Evolutionary conservation across 2,888 invertebrate genomes (phyloP), one percentile per base, ranked within the genome.

Genomic region (Eumerus sabulonum): DNA sequence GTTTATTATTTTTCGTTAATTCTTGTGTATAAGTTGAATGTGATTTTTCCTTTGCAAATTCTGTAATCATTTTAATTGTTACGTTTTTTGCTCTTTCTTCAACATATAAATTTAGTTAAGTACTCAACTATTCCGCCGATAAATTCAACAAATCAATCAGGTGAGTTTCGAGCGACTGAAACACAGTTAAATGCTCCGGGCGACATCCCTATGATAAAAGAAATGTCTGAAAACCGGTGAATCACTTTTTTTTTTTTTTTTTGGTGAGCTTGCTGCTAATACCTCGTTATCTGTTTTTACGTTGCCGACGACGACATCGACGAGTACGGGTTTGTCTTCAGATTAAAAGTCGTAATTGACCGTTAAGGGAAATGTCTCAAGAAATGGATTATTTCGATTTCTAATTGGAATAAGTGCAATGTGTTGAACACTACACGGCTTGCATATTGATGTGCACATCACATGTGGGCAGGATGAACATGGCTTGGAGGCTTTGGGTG

Each of bases 1-100:
- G 60, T 70, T 79, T 77, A 77, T 79, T 79, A 79, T 79, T 79
- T 79, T 79, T 70, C 79, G 79, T 79, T 79, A 68, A 54, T 68
- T 74, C 68, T 68, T 79, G 79, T 79, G 68, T 79, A 73, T 79
- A 73, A 73, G 79, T 79, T 79, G 59, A 64, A 74, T 79, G 68
- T 74, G 68, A 70, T 74, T 74, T 54, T 79, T 53, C 63, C 53
- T 53, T 77, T 74, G 63, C 63, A 68, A n/a, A 45, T 60, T 59
- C 59, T 60, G 38, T 54, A 73, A 73, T 59, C 44, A 50, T 60
- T 70, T 79, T 74, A 79, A 74, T 74, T 74, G 56, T 77, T 67
- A 73, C 73, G 66, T 76, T 76, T 54, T 53, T 40, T 27, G 27
- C 27, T 27, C 27, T 27, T 27, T 27, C 27, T 27, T 27, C 27